Evolutionary conservation across 2,797 vertebrate species (phyloP).

Genomic region (Hoplostethus mediterraneus): DNA sequence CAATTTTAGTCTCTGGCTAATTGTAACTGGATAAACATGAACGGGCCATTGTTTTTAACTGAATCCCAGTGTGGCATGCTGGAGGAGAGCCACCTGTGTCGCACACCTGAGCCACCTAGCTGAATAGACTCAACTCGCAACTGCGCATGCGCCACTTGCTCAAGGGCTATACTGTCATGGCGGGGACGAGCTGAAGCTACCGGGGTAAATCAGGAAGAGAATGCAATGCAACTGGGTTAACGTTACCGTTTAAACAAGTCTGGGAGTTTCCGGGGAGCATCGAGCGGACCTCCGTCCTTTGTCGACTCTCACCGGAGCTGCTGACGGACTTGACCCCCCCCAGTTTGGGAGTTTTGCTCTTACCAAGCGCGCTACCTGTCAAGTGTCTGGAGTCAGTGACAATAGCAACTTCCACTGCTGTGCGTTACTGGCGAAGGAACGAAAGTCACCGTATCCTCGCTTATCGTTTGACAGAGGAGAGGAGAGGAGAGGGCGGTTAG

Average conservation of each 20-base stretch:
- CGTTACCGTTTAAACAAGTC: slow-evolving; percentile 61
- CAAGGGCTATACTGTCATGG: slow-evolving; percentile 93
- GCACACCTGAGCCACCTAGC: slow-evolving; percentile 79
- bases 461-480: slow-evolving; percentile 41
- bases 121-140: slow-evolving; percentile 25
- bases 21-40: not conserved
- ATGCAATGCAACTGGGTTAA: slow-evolving; percentile 75
- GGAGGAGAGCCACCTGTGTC: slow-evolving; percentile 73
- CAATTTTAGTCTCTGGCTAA: too few species aligned
- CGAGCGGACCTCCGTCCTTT: slow-evolving; percentile 37
- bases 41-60: not conserved
- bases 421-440: slow-evolving; percentile 29
- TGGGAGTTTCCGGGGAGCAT: slow-evolving; percentile 53
- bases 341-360: slow-evolving; percentile 69
- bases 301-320: slow-evolving; percentile 35
- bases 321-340: slow-evolving; percentile 52
- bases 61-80: slow-evolving; percentile 4
- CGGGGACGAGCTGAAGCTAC: slow-evolving; percentile 85
- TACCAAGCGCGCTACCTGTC: slow-evolving; percentile 76
- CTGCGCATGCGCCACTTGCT: slow-evolving; percentile 82
- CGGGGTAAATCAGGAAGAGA: slow-evolving; percentile 87
- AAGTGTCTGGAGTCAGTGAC: slow-evolving; percentile 70
- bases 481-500: slow-evolving; percentile 4
- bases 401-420: slow-evolving; percentile 79
- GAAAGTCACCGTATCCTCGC: slow-evolving; percentile 56